Conservation (phyloP, 92 coral and sea anemone species). For the Zoanthus sansibaricus region DNA sequence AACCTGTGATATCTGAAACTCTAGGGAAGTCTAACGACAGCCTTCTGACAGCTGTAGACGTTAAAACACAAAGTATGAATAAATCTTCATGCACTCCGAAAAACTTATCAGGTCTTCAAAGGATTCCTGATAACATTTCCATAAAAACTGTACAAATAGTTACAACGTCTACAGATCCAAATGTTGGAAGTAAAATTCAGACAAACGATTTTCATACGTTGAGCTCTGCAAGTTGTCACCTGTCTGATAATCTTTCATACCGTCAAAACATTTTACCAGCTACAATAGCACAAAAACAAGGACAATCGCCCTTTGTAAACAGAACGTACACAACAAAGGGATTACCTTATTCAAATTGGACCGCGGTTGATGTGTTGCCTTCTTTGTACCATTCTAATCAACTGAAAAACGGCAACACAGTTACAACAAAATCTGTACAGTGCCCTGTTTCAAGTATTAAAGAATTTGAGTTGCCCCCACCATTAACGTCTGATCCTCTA, state of each 20-base stretch:
- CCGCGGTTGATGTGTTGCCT: neutral
- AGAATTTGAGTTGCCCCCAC: constrained; percentile 10
- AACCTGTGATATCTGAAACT: neutral
- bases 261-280: neutral
- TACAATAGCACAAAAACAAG: neutral
- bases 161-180: neutral
- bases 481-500: neutral
- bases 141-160: neutral
- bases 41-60: neutral
- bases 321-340: neutral
- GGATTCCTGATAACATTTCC: neutral
- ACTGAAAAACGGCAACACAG: neutral
- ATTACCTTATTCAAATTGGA: neutral
- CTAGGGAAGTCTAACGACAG: neutral
- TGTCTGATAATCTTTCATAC: neutral
- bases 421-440: constrained; percentile 32
- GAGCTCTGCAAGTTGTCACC: constrained; percentile 13
- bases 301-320: neutral
- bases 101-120: neutral
- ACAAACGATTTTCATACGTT: constrained; percentile 14
- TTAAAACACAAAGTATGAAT: neutral
- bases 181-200: neutral
- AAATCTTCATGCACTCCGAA: neutral
- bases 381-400: neutral
- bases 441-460: constrained; percentile 20